Evolutionary conservation across 2,888 invertebrate species (phyloP).

Genomic region (Drosophila pseudotalamancana): DNA sequence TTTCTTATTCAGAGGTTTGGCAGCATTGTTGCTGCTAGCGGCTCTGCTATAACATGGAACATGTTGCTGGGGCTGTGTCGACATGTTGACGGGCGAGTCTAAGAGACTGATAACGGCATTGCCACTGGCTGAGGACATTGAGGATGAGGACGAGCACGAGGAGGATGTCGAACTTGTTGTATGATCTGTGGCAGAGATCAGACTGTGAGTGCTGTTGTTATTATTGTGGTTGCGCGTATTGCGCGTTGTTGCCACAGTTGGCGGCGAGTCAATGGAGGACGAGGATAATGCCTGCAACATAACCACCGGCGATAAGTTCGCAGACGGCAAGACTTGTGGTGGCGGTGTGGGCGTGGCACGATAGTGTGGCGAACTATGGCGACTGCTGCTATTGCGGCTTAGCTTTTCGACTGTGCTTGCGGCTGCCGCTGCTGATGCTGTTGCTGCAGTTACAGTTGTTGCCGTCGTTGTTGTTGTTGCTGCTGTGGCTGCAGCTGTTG

Average conservation of each 20-base stretch:
- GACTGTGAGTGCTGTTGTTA: constrained; percentile 43
- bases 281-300: constrained; percentile 70
- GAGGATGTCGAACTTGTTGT: constrained; percentile 40
- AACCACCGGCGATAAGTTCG: constrained; percentile 67
- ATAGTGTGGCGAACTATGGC: constrained; percentile 63
- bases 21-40: constrained; percentile 35
- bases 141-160: constrained; percentile 56
- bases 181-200: constrained; percentile 31
- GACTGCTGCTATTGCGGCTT: constrained; percentile 37
- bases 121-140: constrained; percentile 49
- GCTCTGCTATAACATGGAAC: constrained; percentile 40
- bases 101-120: constrained; percentile 40
- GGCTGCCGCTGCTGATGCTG: constrained; percentile 18
- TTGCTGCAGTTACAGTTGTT: constrained; percentile 4
- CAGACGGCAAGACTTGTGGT: constrained; percentile 53
- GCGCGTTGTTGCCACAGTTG: constrained; percentile 47
- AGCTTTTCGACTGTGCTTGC: constrained; percentile 58
- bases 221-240: constrained; percentile 43
- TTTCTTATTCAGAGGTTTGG: constrained; percentile 83
- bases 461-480: constrained; percentile 18
- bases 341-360: constrained; percentile 69
- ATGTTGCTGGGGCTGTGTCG: constrained; percentile 53
- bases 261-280: constrained; percentile 60
- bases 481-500: constrained; percentile 23
- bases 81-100: constrained; percentile 72